Conservation (phyloP, 2,888 invertebrate genomes). For the Neria commutata region DNA sequence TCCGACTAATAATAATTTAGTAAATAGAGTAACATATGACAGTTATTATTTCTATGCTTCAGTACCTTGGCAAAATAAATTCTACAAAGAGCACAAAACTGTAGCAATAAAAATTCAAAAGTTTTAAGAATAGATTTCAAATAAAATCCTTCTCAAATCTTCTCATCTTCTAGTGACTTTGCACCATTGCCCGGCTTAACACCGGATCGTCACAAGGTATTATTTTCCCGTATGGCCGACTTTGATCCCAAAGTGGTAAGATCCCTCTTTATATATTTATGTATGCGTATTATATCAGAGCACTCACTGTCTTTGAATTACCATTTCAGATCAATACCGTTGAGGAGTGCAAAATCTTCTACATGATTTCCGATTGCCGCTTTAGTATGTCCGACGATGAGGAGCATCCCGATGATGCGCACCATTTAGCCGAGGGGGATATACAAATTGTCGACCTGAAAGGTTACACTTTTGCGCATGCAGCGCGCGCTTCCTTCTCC, state of each 20-base stretch:
- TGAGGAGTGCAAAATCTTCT: constrained; percentile 49
- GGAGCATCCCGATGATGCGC: constrained; percentile 46
- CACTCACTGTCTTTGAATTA: too few relatives aligned
- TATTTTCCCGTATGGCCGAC: constrained; percentile 45
- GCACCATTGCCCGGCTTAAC: constrained; percentile 50
- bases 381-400: constrained; percentile 36
- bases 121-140: too few relatives aligned
- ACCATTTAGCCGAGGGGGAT: constrained; percentile 69
- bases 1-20: too few relatives aligned
- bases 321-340: constrained; percentile 41
- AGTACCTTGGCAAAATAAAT: too few relatives aligned
- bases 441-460: constrained; percentile 73
- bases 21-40: too few relatives aligned
- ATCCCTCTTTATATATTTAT: neutral
- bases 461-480: constrained; percentile 68
- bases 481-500: constrained; percentile 67
- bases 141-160: neutral
- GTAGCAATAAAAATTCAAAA: too few relatives aligned
- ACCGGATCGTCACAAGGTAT: constrained; percentile 45
- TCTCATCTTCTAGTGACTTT: constrained; percentile 38
- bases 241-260: constrained; percentile 45
- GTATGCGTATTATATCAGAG: neutral
- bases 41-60: too few relatives aligned
- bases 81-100: too few relatives aligned
- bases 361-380: constrained; percentile 47